Percentiles rank a stretch among this genome's conserved stretches.
Conservation (phyloP, 2,888 invertebrate species). For the Limnephilus rhombicus region DNA sequence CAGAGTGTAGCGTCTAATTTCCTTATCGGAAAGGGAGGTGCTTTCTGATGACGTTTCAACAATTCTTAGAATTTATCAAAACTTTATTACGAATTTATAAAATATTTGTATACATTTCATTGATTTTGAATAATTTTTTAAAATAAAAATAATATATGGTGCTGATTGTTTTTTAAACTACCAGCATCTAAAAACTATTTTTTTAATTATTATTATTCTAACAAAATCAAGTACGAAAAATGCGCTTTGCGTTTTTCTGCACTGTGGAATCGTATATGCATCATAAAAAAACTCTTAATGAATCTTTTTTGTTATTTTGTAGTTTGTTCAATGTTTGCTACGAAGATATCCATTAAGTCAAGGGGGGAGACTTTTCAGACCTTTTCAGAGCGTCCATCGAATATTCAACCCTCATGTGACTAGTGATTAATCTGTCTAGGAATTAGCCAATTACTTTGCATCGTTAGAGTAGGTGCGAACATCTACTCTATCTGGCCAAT, state of each 20-base stretch:
- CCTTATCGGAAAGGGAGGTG: background rate
- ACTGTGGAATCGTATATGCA: no score
- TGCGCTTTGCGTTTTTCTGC: no score
- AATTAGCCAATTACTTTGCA: constrained; percentile 48
- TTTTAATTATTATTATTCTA: no score
- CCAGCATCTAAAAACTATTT: no score
- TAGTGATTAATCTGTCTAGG: constrained; percentile 62
- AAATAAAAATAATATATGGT: no score
- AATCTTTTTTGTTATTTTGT: background rate
- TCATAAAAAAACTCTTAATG: no score
- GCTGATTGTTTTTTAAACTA: no score
- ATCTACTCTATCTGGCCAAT: background rate
- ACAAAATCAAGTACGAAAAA: no score
- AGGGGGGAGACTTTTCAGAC: constrained; percentile 47
- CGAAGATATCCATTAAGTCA: background rate
- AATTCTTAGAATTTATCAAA: background rate
- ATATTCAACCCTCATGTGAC: constrained; percentile 38
- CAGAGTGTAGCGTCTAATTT: background rate
- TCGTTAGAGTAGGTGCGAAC: background rate
- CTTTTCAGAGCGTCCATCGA: constrained; percentile 3
- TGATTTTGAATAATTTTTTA: no score
- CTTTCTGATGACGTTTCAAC: background rate
- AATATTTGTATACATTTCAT: no score
- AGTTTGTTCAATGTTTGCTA: background rate
- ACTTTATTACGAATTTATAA: background rate